Conservation (phyloP, 2,888 invertebrate species). For the Phaedon cochleariae region DNA sequence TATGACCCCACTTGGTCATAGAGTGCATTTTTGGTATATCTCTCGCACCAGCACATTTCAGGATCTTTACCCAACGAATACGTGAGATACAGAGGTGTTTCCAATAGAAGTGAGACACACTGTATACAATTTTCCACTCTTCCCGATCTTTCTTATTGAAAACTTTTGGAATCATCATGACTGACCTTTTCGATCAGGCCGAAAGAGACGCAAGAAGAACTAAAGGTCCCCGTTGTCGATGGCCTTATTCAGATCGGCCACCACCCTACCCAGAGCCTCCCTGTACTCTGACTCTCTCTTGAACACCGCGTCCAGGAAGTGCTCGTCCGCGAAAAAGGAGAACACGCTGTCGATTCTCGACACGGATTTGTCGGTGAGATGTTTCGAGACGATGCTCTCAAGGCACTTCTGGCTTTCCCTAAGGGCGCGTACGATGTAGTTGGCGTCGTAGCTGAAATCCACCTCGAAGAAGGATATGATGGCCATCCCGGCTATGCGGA, state of each 20-base stretch:
- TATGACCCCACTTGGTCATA: too few relatives aligned
- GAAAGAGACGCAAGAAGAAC: slow-evolving; percentile 31
- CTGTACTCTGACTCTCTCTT: slow-evolving; percentile 70
- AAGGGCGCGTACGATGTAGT: slow-evolving; percentile 81
- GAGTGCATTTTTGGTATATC: too few relatives aligned
- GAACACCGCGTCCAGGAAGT: slow-evolving; percentile 73
- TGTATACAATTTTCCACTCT: too few relatives aligned
- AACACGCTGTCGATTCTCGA: slow-evolving; percentile 83
- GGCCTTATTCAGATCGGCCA: slow-evolving; percentile 72
- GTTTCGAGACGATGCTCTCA: slow-evolving; percentile 77
- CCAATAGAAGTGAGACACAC: too few relatives aligned
- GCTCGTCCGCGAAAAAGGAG: slow-evolving; percentile 70
- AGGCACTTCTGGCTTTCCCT: slow-evolving; percentile 81
- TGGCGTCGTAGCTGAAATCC: slow-evolving; percentile 87
- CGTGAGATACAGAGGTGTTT: too few relatives aligned
- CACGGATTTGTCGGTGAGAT: slow-evolving; percentile 86
- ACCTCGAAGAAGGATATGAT: slow-evolving; percentile 88
- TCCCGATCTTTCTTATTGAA: too few relatives aligned
- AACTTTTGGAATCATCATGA: too few relatives aligned
- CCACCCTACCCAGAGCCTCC: slow-evolving; percentile 70
- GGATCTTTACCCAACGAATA: too few relatives aligned
- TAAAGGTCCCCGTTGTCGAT: slow-evolving; percentile 71
- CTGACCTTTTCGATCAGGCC: too few relatives aligned
- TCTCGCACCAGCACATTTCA: too few relatives aligned
- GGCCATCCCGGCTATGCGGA: slow-evolving; percentile 86